These are phyloP conservation scores for Drosophila carrolli DNA, from an alignment of 1,140 invertebrate species.

Conservation along the genomic window DNA sequence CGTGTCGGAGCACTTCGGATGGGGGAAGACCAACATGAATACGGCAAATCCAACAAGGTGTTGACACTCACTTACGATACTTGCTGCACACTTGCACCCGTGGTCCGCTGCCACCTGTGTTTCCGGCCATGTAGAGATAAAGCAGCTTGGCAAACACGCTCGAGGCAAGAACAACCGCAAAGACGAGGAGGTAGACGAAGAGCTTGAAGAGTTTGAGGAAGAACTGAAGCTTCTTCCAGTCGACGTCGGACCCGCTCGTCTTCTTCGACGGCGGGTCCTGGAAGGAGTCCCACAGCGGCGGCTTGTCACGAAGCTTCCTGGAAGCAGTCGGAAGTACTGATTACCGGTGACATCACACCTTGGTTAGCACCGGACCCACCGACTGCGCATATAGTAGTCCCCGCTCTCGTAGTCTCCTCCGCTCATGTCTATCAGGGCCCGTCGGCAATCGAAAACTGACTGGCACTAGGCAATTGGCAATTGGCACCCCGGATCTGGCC, in stretches of 20 bases:
- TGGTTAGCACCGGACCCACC: slow-evolving; percentile 42
- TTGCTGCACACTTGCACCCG: slow-evolving; percentile 91
- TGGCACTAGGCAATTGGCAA: slow-evolving; percentile 8
- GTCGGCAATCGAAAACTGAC: slow-evolving; percentile 55
- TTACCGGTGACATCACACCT: slow-evolving; percentile 4
- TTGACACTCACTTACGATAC: slow-evolving; percentile 60
- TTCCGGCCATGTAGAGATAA: slow-evolving; percentile 96
- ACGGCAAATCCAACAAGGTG: slow-evolving; percentile 1
- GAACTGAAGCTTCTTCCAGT: slow-evolving; percentile 92
- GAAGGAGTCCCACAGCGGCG: slow-evolving; percentile 72
- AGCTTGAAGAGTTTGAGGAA: slow-evolving; percentile 94
- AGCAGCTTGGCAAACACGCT: slow-evolving; percentile 93
- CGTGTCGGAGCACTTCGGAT: slow-evolving; percentile 44
- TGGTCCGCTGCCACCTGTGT: slow-evolving; percentile 89
- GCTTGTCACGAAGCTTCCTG: slow-evolving; percentile 61
- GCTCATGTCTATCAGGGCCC: slow-evolving; percentile 53
- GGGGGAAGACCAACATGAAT: background rate
- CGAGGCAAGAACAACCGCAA: slow-evolving; percentile 91
- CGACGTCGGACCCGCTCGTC: slow-evolving; percentile 94
- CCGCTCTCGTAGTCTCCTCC: slow-evolving; percentile 62
- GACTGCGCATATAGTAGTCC: slow-evolving; percentile 51
- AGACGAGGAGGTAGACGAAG: slow-evolving; percentile 92
- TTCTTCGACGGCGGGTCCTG: slow-evolving; percentile 93
- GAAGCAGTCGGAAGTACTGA: slow-evolving; percentile 5
- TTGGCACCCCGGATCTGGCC: slow-evolving; percentile 4